Evolutionary conservation across 2,797 vertebrate species (phyloP).

Genomic region (Hozukius guyotensis): DNA sequence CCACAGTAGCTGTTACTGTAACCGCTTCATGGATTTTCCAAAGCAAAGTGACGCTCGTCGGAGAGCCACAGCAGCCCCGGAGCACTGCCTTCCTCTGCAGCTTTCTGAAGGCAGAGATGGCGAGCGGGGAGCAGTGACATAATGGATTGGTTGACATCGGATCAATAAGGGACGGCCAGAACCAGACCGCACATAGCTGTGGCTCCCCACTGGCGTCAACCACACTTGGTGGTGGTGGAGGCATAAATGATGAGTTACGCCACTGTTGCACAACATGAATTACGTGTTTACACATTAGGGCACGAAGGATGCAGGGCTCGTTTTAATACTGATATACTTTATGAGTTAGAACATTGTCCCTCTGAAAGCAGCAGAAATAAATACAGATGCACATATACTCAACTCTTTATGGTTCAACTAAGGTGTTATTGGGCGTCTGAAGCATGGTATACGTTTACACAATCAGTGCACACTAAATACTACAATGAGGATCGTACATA

Average conservation of each 20-base stretch:
- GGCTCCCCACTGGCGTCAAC: conserved; percentile 3
- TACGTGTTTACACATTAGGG: not conserved
- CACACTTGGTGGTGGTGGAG: not conserved
- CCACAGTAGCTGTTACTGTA: conserved; percentile 23
- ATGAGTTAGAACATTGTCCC: not conserved
- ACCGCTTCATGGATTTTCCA: conserved; percentile 53
- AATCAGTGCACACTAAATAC: not conserved
- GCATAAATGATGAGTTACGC: not conserved
- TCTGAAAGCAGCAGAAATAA: not conserved
- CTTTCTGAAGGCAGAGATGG: conserved; percentile 16
- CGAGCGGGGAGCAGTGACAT: not conserved
- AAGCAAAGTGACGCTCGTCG: conserved; percentile 14
- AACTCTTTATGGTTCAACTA: not conserved
- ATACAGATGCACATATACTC: not conserved
- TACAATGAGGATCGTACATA: not conserved
- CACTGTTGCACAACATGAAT: conserved; percentile 10
- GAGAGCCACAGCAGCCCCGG: not conserved
- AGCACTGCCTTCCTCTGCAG: conserved; percentile 23
- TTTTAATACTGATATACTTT: not conserved
- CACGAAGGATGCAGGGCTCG: not conserved
- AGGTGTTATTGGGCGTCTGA: not conserved
- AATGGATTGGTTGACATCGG: not conserved
- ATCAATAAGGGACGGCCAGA: conserved; percentile 17
- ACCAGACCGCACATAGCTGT: conserved; percentile 19
- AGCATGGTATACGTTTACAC: not conserved